Evolutionary conservation across 2,113 vertebrate genomes (phyloP), one percentile per base, ranked within the genome.

Genomic region (Pelvicachromis taeniatus): DNA sequence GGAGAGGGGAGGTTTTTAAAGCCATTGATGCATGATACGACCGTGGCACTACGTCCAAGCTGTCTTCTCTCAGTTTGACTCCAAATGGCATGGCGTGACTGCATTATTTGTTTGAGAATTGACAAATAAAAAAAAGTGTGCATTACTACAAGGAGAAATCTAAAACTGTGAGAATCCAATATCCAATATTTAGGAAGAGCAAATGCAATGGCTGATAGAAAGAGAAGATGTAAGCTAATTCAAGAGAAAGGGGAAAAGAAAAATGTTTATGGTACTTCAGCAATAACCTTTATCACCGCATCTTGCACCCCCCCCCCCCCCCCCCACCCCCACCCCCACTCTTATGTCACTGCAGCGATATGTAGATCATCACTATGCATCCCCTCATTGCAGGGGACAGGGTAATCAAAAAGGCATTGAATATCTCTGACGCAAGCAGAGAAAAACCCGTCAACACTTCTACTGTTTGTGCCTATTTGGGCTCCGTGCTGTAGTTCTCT

Each of bases 381-480:
- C 77, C 70, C 73, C 83, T 87, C 81, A 23, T 42, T 61, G 86
- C 14, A 75, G 73, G 88, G 85, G 86, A 87, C 73, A 68, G 84
- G 89, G 83, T 90, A 77, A 89, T 90, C 86, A 87, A 79, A 87
- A 88, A 87, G 53, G 81, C 86, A 29, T 70, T 89, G 77, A 88
- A 83, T 89, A 87, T 87, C 83, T 93, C 82, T 94, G 93, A 94
- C 89, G 91, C 92, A 93, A 88, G 86, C 81, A 68, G 59, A 89
- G 88, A 88, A 79, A 81, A 88, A 80, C 83, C 86, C 65, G 86
- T 82, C 87, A 87, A 81, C 80, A 56, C 84, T 83, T 65, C 54
- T 19, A 55, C 83, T 89, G 92, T 53, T 63, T 33, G 79, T 83
- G 61, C 78, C 55, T 70, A 55, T 65, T 85, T 48, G 50, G 63